Percentiles rank a stretch among this genome's conserved stretches.
Evolutionary conservation across 2,113 vertebrate species (phyloP).

Genomic region (Notothenia coriiceps): DNA sequence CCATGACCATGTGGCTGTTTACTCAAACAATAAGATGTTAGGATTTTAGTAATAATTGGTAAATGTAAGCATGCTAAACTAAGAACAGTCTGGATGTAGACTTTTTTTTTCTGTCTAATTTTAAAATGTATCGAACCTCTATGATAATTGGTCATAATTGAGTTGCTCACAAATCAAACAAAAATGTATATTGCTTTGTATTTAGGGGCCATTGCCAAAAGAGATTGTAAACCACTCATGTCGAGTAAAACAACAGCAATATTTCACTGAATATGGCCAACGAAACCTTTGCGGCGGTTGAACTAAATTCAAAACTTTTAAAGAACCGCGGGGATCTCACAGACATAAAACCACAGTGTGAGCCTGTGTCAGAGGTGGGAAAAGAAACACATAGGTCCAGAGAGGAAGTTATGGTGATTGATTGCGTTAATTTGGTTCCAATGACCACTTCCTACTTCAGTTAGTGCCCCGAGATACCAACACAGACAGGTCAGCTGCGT

Average conservation of each 20-base stretch:
- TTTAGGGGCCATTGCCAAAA: background rate
- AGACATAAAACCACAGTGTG: conserved; percentile 31
- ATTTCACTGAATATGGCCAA: conserved; percentile 23
- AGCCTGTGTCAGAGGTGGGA: conserved; percentile 43
- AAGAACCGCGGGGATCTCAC: conserved; percentile 8
- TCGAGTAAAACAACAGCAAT: conserved; percentile 4
- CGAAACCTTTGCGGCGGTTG: background rate
- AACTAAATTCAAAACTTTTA: background rate
- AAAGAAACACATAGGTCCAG: conserved; percentile 24
- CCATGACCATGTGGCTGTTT: too few relatives aligned
- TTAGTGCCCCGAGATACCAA: background rate
- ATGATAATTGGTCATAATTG: too few relatives aligned
- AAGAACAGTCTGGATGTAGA: background rate
- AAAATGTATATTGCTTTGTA: background rate
- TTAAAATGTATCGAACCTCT: background rate
- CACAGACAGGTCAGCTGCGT: too few relatives aligned
- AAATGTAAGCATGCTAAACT: background rate
- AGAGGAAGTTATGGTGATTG: conserved; percentile 31
- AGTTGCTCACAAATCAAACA: background rate
- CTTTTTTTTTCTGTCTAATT: background rate
- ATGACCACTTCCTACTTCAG: background rate
- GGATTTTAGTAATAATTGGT: background rate
- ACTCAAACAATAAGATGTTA: too few relatives aligned
- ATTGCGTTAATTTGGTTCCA: conserved; percentile 23
- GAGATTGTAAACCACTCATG: conserved; percentile 13